Evolutionary conservation across 2,113 vertebrate genomes (phyloP), one percentile per base, ranked within the genome.

Genomic region (Podarcis raffonei): DNA sequence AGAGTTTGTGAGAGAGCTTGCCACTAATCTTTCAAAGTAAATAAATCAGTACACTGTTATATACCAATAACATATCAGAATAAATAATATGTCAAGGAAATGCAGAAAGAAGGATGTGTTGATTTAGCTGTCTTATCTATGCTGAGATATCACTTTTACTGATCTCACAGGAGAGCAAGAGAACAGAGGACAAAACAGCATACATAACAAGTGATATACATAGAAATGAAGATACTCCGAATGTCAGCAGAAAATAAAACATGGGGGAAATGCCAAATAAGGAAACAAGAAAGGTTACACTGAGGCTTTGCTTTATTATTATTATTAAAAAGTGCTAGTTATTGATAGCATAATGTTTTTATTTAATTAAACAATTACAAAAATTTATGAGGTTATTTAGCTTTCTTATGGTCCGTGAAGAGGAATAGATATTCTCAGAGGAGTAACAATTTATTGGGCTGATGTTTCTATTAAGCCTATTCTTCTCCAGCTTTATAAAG

Each of bases 1-100:
- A 89, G 57, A 83, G 88, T 59, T 71, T 83, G 9, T 48, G 12
- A 87, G 25, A 81, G 57, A 82, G 12, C 23, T 87, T 92, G 85
- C 42, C 76, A 85, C 92, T 81, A 88, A 89, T 11, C 0, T 86
- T 87, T 72, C 37, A 89, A 23, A 0, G 0, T 86, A 85, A 68
- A 2, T 79, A 90, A 83, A 71, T 13, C 0, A 30, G 78, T 53
- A 42, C 85, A 90, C 35, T 0, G 20, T 37, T 77, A 2, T 83
- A 16, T 53, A 59, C 65, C 87, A 72, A 83, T 65, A 84, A 2
- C 0, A 69, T 23, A 90, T 59, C 84, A 87, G 88, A 77, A 78
- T 71, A 48, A 6, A 89, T 18, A 1, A 66, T 15, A 6, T 72
- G 27, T 6, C 77, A 78, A 42, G 22, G 4, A 37, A 90, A 85